phyloP scores from a whole-genome alignment of 2,888 invertebrate genomes.

The Euplexia lucipara region DNA sequence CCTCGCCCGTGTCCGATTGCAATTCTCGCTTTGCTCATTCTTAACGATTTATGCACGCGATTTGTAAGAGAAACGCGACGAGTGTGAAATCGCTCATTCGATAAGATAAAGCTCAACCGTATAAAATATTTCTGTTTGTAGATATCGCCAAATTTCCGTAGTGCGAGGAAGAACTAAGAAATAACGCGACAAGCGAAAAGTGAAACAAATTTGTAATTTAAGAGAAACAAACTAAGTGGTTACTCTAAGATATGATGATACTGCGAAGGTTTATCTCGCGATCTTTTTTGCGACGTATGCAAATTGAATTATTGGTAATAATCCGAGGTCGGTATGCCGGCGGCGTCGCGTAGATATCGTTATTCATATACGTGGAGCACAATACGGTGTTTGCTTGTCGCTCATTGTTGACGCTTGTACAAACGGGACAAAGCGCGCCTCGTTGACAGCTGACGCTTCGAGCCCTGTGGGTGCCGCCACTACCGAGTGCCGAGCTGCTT shows the following conservation, averaged over 20 bases:
- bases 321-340: constrained; percentile 81
- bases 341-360: constrained; percentile 80
- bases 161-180: constrained; percentile 37
- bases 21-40: constrained; percentile 82
- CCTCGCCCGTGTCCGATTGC: constrained; percentile 81
- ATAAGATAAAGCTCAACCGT: constrained; percentile 74
- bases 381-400: constrained; percentile 88
- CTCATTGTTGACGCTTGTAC: constrained; percentile 83
- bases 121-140: constrained; percentile 69
- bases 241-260: constrained; percentile 11
- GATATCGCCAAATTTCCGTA: constrained; percentile 62
- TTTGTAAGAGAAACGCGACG: constrained; percentile 80
- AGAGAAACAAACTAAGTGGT: constrained; percentile 46
- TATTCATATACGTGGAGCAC: constrained; percentile 85
- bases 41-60: constrained; percentile 83
- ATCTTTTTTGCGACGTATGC: constrained; percentile 78
- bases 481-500: constrained; percentile 14
- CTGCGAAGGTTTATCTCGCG: constrained; percentile 31
- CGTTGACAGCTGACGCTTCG: constrained; percentile 82
- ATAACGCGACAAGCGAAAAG: constrained; percentile 50
- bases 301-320: constrained; percentile 83
- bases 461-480: constrained; percentile 50
- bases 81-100: constrained; percentile 81
- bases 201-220: constrained; percentile 67
- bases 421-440: constrained; percentile 79